Evolutionary conservation across 2,888 invertebrate genomes (phyloP).

Genomic region (Coelopa pilipes): DNA sequence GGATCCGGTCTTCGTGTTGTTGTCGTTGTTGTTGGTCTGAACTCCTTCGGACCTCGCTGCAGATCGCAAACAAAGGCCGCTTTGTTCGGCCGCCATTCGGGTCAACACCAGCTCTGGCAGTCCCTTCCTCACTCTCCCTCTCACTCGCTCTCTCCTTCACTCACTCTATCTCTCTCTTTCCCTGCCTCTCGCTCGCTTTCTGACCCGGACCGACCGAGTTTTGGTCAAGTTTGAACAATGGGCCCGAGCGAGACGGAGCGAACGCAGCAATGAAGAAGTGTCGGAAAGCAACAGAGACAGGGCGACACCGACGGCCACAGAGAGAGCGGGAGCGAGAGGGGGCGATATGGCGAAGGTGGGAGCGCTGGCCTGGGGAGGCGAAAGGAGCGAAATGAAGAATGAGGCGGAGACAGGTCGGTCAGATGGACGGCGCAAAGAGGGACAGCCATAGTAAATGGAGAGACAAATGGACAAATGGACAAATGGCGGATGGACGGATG

Average conservation of each 20-base stretch:
- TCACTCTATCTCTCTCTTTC: too few relatives aligned
- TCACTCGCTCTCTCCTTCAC: too few relatives aligned
- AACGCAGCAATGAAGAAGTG: slow-evolving; percentile 5
- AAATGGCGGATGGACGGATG: too few relatives aligned
- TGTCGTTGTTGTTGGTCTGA: slow-evolving; percentile 4
- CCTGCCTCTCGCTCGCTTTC: not conserved
- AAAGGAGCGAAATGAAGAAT: too few relatives aligned
- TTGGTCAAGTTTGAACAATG: slow-evolving; percentile 30
- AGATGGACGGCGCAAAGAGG: too few relatives aligned
- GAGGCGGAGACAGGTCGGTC: too few relatives aligned
- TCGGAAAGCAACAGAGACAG: too few relatives aligned
- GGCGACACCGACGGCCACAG: not conserved
- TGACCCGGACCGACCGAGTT: slow-evolving; percentile 8
- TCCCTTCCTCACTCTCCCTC: too few relatives aligned
- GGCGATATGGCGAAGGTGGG: too few relatives aligned
- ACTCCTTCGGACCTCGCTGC: slow-evolving; percentile 19
- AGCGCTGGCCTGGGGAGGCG: too few relatives aligned
- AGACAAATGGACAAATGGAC: too few relatives aligned
- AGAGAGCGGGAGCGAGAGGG: not conserved
- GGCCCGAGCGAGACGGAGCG: not conserved
- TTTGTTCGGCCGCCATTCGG: slow-evolving; percentile 30
- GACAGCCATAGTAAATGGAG: too few relatives aligned
- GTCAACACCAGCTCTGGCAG: slow-evolving; percentile 27
- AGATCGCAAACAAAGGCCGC: slow-evolving; percentile 28
- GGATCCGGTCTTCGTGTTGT: not conserved